These are phyloP conservation scores for Micropterix aruncella DNA, from an alignment of 2,888 invertebrate genomes.

Conservation along the genomic window DNA sequence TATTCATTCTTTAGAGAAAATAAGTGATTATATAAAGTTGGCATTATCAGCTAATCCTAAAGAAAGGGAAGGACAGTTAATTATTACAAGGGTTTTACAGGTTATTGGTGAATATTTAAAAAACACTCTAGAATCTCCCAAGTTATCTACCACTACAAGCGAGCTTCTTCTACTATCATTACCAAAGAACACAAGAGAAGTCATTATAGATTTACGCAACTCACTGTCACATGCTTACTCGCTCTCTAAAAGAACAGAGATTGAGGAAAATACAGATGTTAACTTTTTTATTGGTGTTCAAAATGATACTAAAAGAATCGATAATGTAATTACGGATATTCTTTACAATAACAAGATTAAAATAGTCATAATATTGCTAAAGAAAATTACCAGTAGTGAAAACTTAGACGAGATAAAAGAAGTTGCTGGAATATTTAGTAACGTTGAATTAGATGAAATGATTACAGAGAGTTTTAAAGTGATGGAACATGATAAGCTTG, in stretches of 20 bases:
- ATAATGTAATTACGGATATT: not conserved
- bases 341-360: not conserved
- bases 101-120: not conserved
- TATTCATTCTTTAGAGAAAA: conserved; percentile 10
- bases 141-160: not conserved
- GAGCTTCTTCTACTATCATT: not conserved
- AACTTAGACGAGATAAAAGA: not conserved
- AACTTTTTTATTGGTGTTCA: not conserved
- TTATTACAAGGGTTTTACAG: not conserved
- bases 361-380: not conserved
- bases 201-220: not conserved
- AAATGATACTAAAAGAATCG: not conserved
- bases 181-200: not conserved
- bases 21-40: conserved; percentile 9
- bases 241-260: not conserved
- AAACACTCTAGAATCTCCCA: not conserved
- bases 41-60: conserved; percentile 4
- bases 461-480: not conserved
- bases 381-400: not conserved
- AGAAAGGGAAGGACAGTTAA: not conserved
- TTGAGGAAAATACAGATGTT: not conserved
- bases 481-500: not conserved
- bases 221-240: not conserved
- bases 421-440: not conserved
- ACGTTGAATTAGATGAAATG: not conserved